Evolutionary conservation across 1,140 invertebrate genomes (phyloP).

Genomic region (Procambarus virginalis): DNA sequence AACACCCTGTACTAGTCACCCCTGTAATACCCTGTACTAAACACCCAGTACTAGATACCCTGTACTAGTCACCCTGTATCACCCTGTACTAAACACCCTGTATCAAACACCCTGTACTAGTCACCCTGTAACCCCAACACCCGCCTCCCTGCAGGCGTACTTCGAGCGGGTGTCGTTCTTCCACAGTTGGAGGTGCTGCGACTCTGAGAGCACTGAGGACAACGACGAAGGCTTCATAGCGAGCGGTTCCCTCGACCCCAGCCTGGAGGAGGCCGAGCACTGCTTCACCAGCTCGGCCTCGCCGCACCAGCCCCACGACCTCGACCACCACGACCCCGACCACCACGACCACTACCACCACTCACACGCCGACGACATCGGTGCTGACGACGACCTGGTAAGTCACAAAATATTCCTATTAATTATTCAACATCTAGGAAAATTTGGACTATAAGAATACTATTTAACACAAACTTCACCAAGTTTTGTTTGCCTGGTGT

Average conservation of each 20-base stretch:
- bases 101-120: too few relatives aligned
- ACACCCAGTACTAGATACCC: too few relatives aligned
- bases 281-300: neutral
- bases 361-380: neutral
- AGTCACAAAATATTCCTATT: neutral
- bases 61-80: too few relatives aligned
- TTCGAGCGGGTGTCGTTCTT: slow-evolving; percentile 48
- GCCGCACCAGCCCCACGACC: neutral
- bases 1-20: too few relatives aligned
- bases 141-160: neutral
- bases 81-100: too few relatives aligned
- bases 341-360: neutral
- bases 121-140: neutral
- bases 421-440: neutral
- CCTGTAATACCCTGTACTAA: too few relatives aligned
- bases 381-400: slow-evolving; percentile 13
- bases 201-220: slow-evolving; percentile 34
- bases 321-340: neutral
- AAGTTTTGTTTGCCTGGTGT: too few relatives aligned
- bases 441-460: neutral
- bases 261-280: slow-evolving; percentile 28
- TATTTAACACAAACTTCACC: too few relatives aligned
- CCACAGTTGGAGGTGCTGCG: slow-evolving; percentile 24
- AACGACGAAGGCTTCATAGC: slow-evolving; percentile 47
- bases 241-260: slow-evolving; percentile 26